Evolutionary conservation across 2,113 vertebrate species (phyloP), one percentile per base, ranked within the genome.

Genomic region (Syngnathus floridae): DNA sequence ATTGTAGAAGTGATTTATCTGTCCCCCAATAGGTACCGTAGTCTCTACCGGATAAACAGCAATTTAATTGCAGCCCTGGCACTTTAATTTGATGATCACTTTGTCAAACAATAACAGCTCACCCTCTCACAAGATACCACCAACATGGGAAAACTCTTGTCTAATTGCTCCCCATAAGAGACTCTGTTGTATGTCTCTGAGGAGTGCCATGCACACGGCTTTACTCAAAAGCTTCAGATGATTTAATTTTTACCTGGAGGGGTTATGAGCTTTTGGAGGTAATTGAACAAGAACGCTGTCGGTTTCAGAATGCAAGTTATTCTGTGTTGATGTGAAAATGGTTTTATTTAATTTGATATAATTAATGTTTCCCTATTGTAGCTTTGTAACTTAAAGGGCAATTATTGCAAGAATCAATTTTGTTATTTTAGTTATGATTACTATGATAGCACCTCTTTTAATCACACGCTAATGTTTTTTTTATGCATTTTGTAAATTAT

Each of bases 131-230:
- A 80, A 77, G 78, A 77, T 75, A 75, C 68, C 69, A 80, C 71
- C 68, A 79, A 82, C 84, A 79, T 78, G 88, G 86, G 86, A 87
- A 79, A 80, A 81, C 83, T 79, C 62, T 51, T 65, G 73, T 82
- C 81, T 88, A 88, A 88, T 87, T 87, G 85, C 78, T 82, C 74
- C 87, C 77, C 85, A 76, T 78, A 84, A 82, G 80, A 79, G 70
- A 82, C 75, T 58, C 59, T 68, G 58, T 68, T 74, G 83, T 83
- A 72, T 35, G 61, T 79, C 88, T 87, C 87, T 9, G 60, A 84
- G 82, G 87, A 82, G 56, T 67, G 65, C 71, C 64, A 61, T 83
- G 70, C 81, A 83, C 76, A 80, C 80, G 59, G 75, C 82, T 87
- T 87, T 84, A 88, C 70, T 83, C 80, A 41, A 74, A 79, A 83